Percentiles rank a stretch among this genome's conserved stretches.
These are phyloP conservation scores for Drosophila imparisetae DNA, from an alignment of 2,888 invertebrate species.

Conservation along the genomic window DNA sequence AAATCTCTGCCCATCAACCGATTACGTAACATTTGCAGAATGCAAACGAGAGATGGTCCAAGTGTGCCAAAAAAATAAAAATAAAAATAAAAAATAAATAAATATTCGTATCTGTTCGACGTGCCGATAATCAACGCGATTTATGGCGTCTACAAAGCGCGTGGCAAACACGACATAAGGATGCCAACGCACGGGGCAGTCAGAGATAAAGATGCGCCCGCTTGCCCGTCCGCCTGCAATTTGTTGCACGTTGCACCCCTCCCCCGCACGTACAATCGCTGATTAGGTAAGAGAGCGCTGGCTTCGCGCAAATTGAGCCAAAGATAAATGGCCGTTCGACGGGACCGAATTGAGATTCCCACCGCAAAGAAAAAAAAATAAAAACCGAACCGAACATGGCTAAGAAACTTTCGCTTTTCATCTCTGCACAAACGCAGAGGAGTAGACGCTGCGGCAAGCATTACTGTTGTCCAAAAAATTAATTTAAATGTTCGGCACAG, in stretches of 20 bases:
- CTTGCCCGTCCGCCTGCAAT: conserved; percentile 3
- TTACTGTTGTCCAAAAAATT: conserved; percentile 46
- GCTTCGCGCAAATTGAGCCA: conserved; percentile 63
- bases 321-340: conserved; percentile 68
- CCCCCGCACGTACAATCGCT: conserved; percentile 21
- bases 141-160: conserved; percentile 69
- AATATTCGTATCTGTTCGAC: conserved; percentile 17
- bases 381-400: conserved; percentile 25
- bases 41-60: conserved; percentile 56
- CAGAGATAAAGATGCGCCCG: conserved; percentile 17
- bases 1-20: background rate
- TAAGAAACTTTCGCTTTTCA: conserved; percentile 70
- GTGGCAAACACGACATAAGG: conserved; percentile 71
- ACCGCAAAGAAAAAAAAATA: conserved; percentile 18
- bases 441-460: conserved; percentile 22
- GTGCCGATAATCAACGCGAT: conserved; percentile 73
- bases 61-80: conserved; percentile 25
- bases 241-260: conserved; percentile 11
- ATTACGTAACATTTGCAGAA: conserved; percentile 53
- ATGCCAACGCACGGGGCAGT: conserved; percentile 46
- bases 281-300: conserved; percentile 58
- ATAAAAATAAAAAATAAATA: background rate
- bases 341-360: conserved; percentile 72
- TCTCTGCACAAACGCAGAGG: conserved; percentile 35
- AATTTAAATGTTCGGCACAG: conserved; percentile 58